phyloP scores from a whole-genome alignment of 2,113 vertebrate species.

The Spheniscus mendiculus region DNA sequence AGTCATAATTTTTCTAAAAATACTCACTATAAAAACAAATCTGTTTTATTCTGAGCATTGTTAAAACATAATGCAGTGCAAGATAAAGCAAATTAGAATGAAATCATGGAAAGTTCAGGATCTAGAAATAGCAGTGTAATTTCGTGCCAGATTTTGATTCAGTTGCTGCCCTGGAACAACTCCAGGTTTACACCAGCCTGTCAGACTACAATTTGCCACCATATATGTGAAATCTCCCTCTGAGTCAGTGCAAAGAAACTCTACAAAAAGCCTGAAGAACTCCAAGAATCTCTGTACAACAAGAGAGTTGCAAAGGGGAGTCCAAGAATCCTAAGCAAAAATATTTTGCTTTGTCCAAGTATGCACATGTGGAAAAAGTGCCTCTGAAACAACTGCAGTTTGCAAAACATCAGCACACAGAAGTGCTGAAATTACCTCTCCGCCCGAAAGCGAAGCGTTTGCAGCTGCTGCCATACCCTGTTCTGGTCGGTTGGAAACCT shows the following conservation, averaged over 20 bases:
- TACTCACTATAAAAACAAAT: background rate
- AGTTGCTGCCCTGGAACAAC: background rate
- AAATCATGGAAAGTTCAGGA: background rate
- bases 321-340: slow-evolving; percentile 23
- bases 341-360: slow-evolving; percentile 25
- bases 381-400: background rate
- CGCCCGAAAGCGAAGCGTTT: accelerated
- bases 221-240: background rate
- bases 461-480: background rate
- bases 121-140: background rate
- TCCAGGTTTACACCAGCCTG: slow-evolving; percentile 1
- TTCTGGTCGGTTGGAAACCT: background rate
- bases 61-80: background rate
- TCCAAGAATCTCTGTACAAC: slow-evolving; percentile 22
- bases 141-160: background rate
- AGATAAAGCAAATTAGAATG: slow-evolving; percentile 1
- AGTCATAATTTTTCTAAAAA: slow-evolving; percentile 34
- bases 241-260: background rate
- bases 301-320: background rate
- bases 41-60: background rate
- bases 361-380: slow-evolving; percentile 12
- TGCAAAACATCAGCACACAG: background rate
- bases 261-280: background rate
- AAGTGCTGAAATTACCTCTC: slow-evolving; percentile 11
- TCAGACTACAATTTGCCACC: background rate